Percentiles rank a stretch among this genome's conserved stretches.
Conservation (phyloP, 2,888 invertebrate genomes). For the Pollenia griseotomentosa region DNA sequence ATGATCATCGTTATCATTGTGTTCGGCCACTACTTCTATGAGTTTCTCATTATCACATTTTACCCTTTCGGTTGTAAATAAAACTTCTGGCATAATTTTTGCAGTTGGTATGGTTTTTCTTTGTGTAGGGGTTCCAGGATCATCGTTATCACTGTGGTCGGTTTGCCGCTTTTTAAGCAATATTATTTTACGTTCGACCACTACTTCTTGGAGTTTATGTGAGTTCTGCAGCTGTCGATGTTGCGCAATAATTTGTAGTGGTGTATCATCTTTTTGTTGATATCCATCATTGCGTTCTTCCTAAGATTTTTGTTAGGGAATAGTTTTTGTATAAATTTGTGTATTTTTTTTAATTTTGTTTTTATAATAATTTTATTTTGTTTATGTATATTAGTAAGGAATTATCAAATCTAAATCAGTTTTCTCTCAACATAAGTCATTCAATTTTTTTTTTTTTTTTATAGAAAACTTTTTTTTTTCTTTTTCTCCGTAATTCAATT, state of each 20-base stretch:
- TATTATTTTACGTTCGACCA: conserved; percentile 83
- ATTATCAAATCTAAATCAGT: conserved; percentile 67
- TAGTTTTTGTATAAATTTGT: conserved; percentile 79
- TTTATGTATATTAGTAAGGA: conserved; percentile 49
- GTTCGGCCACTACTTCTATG: conserved; percentile 69
- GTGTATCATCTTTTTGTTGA: conserved; percentile 71
- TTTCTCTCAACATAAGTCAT: conserved; percentile 35
- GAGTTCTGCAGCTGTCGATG: conserved; percentile 74
- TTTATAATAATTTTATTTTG: conserved; percentile 9
- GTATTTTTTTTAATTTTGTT: conserved; percentile 48
- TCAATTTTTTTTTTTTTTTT: not conserved
- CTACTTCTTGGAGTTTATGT: conserved; percentile 79
- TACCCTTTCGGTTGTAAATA: too few relatives aligned
- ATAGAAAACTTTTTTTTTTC: not conserved
- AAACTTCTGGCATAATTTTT: conserved; percentile 82
- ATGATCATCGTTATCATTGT: conserved; percentile 74
- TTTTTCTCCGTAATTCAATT: not conserved
- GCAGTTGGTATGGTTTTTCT: conserved; percentile 81
- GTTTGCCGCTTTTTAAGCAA: conserved; percentile 81
- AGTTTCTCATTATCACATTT: too few relatives aligned
- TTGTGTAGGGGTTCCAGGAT: conserved; percentile 67
- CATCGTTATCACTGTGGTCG: conserved; percentile 73
- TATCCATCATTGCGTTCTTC: conserved; percentile 65
- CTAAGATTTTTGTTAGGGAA: conserved; percentile 73
- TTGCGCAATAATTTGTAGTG: conserved; percentile 51